Evolutionary conservation across 2,888 invertebrate genomes (phyloP).

Genomic region (Corythucha ciliata): DNA sequence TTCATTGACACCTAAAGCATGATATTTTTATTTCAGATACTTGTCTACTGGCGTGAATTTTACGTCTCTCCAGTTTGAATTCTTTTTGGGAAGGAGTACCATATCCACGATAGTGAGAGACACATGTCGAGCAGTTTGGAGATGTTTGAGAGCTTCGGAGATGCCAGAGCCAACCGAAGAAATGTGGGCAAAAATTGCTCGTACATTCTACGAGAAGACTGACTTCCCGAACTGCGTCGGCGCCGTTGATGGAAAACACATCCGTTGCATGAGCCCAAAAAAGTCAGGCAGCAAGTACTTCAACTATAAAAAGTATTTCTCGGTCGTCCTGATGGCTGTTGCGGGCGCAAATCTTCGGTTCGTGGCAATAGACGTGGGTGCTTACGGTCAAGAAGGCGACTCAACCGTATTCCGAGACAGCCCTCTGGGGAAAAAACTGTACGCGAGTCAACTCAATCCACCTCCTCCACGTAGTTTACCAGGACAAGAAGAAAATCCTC

Average conservation of each 20-base stretch:
- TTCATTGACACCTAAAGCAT: no score
- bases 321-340: slow-evolving; percentile 21
- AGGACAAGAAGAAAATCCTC: slow-evolving; percentile 5
- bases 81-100: slow-evolving; percentile 16
- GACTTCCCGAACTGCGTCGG: slow-evolving; percentile 17
- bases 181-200: slow-evolving; percentile 17
- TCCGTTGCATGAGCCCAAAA: slow-evolving; percentile 15
- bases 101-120: slow-evolving; percentile 17
- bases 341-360: slow-evolving; percentile 22
- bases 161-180: slow-evolving; percentile 17
- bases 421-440: slow-evolving; percentile 27
- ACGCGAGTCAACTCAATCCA: slow-evolving; percentile 23
- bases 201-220: slow-evolving; percentile 17
- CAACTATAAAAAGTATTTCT: slow-evolving; percentile 23
- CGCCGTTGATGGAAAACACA: slow-evolving; percentile 19
- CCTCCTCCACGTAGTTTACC: slow-evolving; percentile 27
- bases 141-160: slow-evolving; percentile 7
- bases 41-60: slow-evolving; percentile 8
- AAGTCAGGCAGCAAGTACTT: slow-evolving; percentile 20
- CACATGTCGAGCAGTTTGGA: slow-evolving; percentile 20
- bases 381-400: slow-evolving; percentile 19
- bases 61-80: slow-evolving; percentile 16
- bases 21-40: slow-evolving; percentile 16
- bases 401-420: slow-evolving; percentile 23
- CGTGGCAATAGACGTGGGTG: slow-evolving; percentile 17